A percentile compares a stretch with the other conserved stretches of the same genome.
phyloP scores from a whole-genome alignment of 2,797 vertebrate species.

The Coluber constrictor region DNA sequence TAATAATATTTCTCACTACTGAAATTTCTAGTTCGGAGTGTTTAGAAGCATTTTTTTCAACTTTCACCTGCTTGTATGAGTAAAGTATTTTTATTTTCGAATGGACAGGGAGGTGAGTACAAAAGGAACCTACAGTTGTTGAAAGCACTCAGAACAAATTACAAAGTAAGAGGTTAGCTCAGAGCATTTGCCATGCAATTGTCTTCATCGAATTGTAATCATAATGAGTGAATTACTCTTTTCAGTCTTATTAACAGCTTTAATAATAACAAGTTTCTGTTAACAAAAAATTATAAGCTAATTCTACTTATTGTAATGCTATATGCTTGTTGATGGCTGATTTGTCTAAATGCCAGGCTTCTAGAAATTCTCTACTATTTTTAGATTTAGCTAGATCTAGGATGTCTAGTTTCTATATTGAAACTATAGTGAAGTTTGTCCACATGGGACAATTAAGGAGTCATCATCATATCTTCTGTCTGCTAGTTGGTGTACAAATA shows the following conservation, averaged over 20 bases:
- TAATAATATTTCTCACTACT: neutral
- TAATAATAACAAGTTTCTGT: neutral
- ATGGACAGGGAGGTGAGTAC: neutral
- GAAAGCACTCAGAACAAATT: neutral
- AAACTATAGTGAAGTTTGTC: neutral
- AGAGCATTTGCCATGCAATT: neutral
- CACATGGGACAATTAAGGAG: neutral
- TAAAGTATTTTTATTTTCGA: neutral
- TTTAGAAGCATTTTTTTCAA: neutral
- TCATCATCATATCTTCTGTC: neutral
- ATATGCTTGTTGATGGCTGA: neutral
- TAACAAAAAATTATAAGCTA: neutral
- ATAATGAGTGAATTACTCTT: neutral
- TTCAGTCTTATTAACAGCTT: neutral
- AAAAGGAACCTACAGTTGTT: neutral
- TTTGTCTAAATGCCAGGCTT: neutral
- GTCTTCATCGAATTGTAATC: neutral
- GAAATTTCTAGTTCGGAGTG: neutral
- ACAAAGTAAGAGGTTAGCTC: neutral
- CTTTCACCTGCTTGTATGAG: neutral
- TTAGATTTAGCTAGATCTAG: neutral
- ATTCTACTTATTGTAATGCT: neutral
- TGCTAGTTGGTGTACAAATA: neutral
- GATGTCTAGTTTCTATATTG: neutral
- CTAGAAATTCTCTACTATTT: neutral